Conservation (phyloP, 2,888 invertebrate species). For the Hyposoter dolosus region DNA sequence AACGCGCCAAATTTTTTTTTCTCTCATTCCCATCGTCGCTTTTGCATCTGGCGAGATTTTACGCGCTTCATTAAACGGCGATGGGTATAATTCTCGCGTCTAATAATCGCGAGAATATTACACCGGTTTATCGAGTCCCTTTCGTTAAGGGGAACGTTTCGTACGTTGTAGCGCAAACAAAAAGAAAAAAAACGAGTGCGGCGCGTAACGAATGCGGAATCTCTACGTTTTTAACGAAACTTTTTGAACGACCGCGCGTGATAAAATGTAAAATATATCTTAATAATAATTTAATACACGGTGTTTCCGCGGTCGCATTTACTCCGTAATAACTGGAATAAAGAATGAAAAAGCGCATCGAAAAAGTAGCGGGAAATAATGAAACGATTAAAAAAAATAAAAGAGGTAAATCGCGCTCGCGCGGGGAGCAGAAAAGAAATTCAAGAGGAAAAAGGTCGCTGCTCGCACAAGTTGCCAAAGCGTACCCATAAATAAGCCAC, state of each 20-base stretch:
- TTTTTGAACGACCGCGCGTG: neutral
- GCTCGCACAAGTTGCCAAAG: slow-evolving; percentile 33
- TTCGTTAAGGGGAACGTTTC: neutral
- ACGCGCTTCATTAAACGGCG: slow-evolving; percentile 47
- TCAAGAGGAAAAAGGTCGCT: slow-evolving; percentile 43
- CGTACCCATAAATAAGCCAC: slow-evolving; percentile 79
- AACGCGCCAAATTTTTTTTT: slow-evolving; percentile 4
- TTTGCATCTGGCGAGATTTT: slow-evolving; percentile 33
- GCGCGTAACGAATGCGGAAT: slow-evolving; percentile 39
- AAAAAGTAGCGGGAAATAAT: neutral
- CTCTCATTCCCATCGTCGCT: neutral
- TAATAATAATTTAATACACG: slow-evolving; percentile 80
- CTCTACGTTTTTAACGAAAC: neutral
- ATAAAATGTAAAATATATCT: slow-evolving; percentile 67
- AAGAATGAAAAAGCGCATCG: neutral
- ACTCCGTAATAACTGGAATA: slow-evolving; percentile 71
- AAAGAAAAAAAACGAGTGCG: neutral
- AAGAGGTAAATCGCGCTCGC: slow-evolving; percentile 2
- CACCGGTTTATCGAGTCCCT: slow-evolving; percentile 52
- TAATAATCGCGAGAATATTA: slow-evolving; percentile 68
- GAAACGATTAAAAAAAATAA: slow-evolving; percentile 25
- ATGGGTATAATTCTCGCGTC: slow-evolving; percentile 68
- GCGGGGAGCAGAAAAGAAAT: slow-evolving; percentile 30
- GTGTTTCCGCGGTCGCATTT: slow-evolving; percentile 71
- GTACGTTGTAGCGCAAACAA: neutral